Evolutionary conservation across 2,797 vertebrate genomes (phyloP).

Genomic region (Sebastes diploproa): DNA sequence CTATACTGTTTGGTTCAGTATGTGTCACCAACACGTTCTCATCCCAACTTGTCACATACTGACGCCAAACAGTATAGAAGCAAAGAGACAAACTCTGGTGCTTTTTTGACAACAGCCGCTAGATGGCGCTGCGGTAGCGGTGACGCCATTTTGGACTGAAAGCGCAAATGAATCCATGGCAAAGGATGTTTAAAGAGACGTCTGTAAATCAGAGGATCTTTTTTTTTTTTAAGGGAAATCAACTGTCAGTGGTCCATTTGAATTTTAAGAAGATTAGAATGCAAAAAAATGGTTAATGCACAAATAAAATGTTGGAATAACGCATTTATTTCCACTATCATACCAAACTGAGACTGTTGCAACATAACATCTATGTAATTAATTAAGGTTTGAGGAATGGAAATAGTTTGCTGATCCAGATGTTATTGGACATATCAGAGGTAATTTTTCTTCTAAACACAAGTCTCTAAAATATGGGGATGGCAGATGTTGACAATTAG

Average conservation of each 20-base stretch:
- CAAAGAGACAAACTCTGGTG: too few relatives aligned
- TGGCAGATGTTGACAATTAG: not conserved
- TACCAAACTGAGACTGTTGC: not conserved
- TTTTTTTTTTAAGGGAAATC: too few relatives aligned
- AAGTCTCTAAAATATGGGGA: not conserved
- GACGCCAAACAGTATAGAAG: too few relatives aligned
- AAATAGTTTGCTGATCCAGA: not conserved
- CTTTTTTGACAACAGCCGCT: too few relatives aligned
- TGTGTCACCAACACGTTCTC: too few relatives aligned
- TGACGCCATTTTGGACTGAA: too few relatives aligned
- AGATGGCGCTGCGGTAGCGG: too few relatives aligned
- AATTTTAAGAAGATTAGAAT: slow-evolving; percentile 5
- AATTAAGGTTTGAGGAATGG: not conserved
- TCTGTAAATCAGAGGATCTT: too few relatives aligned
- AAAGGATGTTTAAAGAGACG: too few relatives aligned
- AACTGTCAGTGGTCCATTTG: not conserved
- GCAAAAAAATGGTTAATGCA: slow-evolving; percentile 28
- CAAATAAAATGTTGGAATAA: slow-evolving; percentile 12
- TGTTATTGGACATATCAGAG: not conserved
- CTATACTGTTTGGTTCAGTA: too few relatives aligned
- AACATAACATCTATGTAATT: not conserved
- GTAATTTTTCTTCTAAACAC: not conserved
- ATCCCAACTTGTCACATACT: too few relatives aligned
- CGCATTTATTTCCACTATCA: not conserved
- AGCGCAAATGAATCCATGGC: too few relatives aligned